Conservation (phyloP, 2,113 vertebrate genomes). For the Poeciliopsis prolifica region DNA sequence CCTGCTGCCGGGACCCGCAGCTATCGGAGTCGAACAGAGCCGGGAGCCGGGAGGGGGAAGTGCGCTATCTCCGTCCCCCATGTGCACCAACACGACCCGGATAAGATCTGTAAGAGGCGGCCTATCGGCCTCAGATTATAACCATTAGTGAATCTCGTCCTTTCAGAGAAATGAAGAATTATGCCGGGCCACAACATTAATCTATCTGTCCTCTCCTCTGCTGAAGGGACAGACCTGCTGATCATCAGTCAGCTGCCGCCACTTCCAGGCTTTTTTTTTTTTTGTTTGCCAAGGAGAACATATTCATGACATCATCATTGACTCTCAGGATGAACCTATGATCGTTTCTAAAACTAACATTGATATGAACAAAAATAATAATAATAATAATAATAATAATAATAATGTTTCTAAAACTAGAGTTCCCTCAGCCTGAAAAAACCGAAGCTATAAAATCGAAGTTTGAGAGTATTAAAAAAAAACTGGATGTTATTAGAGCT, state of each 20-base stretch:
- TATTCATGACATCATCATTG: conserved; percentile 42
- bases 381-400: too few relatives aligned
- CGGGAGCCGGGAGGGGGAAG: conserved; percentile 18
- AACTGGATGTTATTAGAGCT: not conserved
- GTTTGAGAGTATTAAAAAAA: too few relatives aligned
- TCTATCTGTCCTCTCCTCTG: conserved; percentile 44
- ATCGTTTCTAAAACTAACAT: not conserved
- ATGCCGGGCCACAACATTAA: conserved; percentile 56
- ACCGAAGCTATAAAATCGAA: not conserved
- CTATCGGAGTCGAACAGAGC: conserved; percentile 49
- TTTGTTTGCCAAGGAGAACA: not conserved
- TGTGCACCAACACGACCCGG: conserved; percentile 48
- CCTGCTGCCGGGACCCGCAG: conserved; percentile 2
- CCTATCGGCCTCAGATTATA: conserved; percentile 64
- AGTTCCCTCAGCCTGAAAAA: too few relatives aligned
- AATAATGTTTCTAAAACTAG: too few relatives aligned
- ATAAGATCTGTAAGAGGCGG: conserved; percentile 64
- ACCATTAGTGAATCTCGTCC: conserved; percentile 73
- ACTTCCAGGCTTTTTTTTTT: conserved; percentile 15
- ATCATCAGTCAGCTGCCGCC: conserved; percentile 51
- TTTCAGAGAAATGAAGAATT: conserved; percentile 64
- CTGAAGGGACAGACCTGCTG: conserved; percentile 32
- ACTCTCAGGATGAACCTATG: not conserved
- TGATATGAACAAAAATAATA: too few relatives aligned
- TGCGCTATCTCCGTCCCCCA: conserved; percentile 64